A percentile compares a stretch with the other conserved stretches of the same genome.
These are phyloP conservation scores for Aphyosemion australe DNA, from an alignment of 2,113 vertebrate species.

Conservation along the genomic window DNA sequence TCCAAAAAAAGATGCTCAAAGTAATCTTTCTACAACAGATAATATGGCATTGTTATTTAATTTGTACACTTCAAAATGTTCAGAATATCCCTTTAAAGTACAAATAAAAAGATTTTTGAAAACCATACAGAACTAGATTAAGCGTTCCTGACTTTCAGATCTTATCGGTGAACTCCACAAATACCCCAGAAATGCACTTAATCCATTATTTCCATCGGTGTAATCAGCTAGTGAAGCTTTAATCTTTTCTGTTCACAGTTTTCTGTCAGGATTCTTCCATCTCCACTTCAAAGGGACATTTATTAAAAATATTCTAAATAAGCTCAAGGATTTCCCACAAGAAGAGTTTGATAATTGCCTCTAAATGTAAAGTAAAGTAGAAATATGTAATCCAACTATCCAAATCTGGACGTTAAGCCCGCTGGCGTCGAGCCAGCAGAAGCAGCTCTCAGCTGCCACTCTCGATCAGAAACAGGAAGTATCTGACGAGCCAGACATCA, in stretches of 20 bases:
- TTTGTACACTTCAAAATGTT: no score
- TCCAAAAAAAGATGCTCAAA: no score
- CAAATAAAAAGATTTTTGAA: no score
- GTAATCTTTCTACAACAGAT: no score
- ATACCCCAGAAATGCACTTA: no score
- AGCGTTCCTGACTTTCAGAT: neutral
- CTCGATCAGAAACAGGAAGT: conserved; percentile 62
- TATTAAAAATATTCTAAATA: neutral
- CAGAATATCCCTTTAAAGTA: no score
- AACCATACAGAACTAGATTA: neutral
- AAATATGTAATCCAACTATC: conserved; percentile 1
- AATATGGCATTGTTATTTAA: no score
- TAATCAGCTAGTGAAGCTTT: no score
- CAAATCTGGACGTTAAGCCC: conserved; percentile 34
- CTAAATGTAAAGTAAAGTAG: neutral
- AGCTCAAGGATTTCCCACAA: neutral
- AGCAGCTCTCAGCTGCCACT: conserved; percentile 56
- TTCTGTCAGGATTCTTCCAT: neutral
- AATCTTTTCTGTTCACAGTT: neutral
- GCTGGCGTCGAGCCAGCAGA: conserved; percentile 39
- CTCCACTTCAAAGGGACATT: neutral
- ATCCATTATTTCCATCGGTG: no score
- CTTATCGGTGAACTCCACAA: no score
- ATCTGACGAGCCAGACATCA: conserved; percentile 61
- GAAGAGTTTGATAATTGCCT: neutral